phyloP scores from a whole-genome alignment of 2,888 invertebrate species.

The Pedicia rivosa region DNA sequence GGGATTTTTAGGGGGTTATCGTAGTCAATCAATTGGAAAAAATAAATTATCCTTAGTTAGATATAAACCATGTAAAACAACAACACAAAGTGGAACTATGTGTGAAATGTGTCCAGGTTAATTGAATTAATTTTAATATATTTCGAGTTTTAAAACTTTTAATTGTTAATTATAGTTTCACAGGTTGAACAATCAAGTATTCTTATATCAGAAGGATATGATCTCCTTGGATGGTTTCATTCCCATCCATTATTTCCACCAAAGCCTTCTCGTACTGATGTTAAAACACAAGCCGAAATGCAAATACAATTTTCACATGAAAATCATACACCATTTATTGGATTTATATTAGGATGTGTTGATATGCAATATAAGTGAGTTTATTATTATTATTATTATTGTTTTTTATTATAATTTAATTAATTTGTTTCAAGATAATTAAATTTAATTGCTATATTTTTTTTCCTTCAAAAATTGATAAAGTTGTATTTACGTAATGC shows the following conservation, averaged over 20 bases:
- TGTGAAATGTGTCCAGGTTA: conserved; percentile 65
- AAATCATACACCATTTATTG: conserved; percentile 14
- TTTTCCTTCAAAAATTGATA: conserved; percentile 1
- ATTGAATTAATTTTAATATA: neutral
- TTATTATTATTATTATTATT: neutral
- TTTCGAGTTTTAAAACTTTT: conserved; percentile 5
- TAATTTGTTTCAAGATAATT: too few species aligned
- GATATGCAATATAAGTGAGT: conserved; percentile 14
- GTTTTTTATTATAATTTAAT: neutral
- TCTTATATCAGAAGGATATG: conserved; percentile 32
- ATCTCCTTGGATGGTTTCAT: conserved; percentile 60
- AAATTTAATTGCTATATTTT: conserved; percentile 2
- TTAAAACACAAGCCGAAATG: conserved; percentile 45
- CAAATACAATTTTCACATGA: conserved; percentile 27
- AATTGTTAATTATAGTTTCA: conserved; percentile 30
- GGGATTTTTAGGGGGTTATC: conserved; percentile 49
- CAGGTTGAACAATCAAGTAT: conserved; percentile 43
- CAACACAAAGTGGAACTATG: conserved; percentile 44
- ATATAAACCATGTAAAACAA: conserved; percentile 48
- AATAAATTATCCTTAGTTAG: conserved; percentile 31
- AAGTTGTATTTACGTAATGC: conserved; percentile 15
- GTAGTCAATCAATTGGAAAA: conserved; percentile 10
- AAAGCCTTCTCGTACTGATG: conserved; percentile 51
- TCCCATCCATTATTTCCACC: conserved; percentile 57
- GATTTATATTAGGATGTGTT: conserved; percentile 14